A percentile compares a stretch with the other conserved stretches of the same genome.
phyloP scores from a whole-genome alignment of 1,140 invertebrate species.

The Euglossa dilemma region DNA sequence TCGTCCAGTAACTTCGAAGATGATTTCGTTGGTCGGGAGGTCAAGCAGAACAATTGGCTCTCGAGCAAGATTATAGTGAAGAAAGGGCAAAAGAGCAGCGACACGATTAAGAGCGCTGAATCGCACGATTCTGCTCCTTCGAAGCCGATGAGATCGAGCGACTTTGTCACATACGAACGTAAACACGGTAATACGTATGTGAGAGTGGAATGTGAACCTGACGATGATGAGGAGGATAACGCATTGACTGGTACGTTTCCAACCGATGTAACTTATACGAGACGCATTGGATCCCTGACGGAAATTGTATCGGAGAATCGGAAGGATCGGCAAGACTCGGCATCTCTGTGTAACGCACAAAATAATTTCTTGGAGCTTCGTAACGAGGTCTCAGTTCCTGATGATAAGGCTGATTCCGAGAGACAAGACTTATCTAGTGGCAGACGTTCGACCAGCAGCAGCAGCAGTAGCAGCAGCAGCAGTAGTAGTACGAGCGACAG shows the following conservation, averaged over 20 bases:
- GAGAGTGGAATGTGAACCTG: slow-evolving; percentile 9
- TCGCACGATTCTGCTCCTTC: neutral
- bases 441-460: slow-evolving; percentile 48
- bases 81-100: neutral
- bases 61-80: neutral
- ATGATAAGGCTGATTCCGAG: slow-evolving; percentile 74
- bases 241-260: slow-evolving; percentile 13
- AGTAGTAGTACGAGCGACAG: slow-evolving; percentile 48
- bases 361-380: slow-evolving; percentile 60
- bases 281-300: slow-evolving; percentile 12
- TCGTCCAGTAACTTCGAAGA: slow-evolving; percentile 6
- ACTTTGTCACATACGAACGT: slow-evolving; percentile 34
- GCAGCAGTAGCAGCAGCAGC: slow-evolving; percentile 33
- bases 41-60: slow-evolving; percentile 11
- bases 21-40: slow-evolving; percentile 7
- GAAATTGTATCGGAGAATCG: slow-evolving; percentile 28
- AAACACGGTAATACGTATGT: slow-evolving; percentile 21
- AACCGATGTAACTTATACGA: slow-evolving; percentile 16
- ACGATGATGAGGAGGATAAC: slow-evolving; percentile 19
- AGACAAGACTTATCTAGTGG: slow-evolving; percentile 68
- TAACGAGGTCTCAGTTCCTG: slow-evolving; percentile 71
- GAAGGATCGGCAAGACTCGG: slow-evolving; percentile 55
- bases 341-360: slow-evolving; percentile 59
- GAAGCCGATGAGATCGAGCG: neutral
- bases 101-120: slow-evolving; percentile 4